Evolutionary conservation across 1,140 invertebrate genomes (phyloP), one percentile per base, ranked within the genome.

Genomic region (Microplitis demolitor): DNA sequence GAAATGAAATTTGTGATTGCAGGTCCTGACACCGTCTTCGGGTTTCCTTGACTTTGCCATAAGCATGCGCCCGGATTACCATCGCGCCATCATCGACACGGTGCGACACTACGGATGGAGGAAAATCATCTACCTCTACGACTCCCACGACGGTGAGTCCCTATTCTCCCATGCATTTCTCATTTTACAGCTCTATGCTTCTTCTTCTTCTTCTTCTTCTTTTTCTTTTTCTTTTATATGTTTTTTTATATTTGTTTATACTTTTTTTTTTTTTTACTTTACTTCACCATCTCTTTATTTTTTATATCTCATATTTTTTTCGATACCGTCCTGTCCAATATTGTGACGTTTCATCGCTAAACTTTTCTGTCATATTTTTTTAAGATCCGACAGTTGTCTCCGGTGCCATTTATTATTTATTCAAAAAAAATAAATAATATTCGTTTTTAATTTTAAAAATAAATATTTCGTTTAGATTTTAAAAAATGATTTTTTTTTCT

Each of bases 1-100:
- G 64, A 72, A 31, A 67, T 67, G 54, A 37, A 72, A 72, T 72
- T 69, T 68, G 39, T 72, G 64, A 74, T 71, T 71, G 14, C 79
- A 92, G 92, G 93, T 95, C 56, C 89, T 93, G 74, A 91, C 93
- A 37, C 94, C 94, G 64, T 94, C 94, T n/a, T 95, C 94, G 1
- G 93, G 94, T 53, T 91, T 93, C 78, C 88, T 95, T 79, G 95
- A 96, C 86, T 96, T 94, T 83, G 95, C 95, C 50, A 93, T 96
- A 79, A 96, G 94, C 82, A 95, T 98, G 93, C 89, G 95, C 62
- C 97, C 97, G n/a, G 94, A 97, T 86, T 97, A 97, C 87, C 95
- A 97, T 85, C 92, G 92, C 78, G 96, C 96, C 51, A 94, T 98
- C 79, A 93, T 98, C 76, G 96, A 98, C 88, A 94, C 96, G 31